Base-by-base conservation (phyloP, 2,797 vertebrate genomes). In the Astyanax mexicanus region DNA sequence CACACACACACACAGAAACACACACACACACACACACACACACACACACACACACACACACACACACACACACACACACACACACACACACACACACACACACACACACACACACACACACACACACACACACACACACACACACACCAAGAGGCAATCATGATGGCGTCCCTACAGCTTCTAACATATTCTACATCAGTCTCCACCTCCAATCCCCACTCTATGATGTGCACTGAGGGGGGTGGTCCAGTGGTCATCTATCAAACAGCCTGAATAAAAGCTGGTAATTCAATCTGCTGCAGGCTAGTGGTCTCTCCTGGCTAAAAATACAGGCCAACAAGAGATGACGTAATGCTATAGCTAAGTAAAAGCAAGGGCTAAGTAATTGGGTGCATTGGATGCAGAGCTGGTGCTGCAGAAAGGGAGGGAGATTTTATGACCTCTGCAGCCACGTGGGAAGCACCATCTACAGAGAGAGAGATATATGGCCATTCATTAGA, bases 271-370 rank as follows among this genome's bases (percentile, higher is more conserved):
- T 87, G 75, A 83, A 87, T 84, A 85, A 85, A 86, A 87, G 80
- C 78, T 84, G 84, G 93, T 93, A 94, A 94, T 90, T 91, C 81
- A 91, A 93, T 93, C 90, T 84, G 80, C 72, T 72, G 69, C 57
- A 79, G 81, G 88, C 89, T 89, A 89, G 88, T 87, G 81, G 89
- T 87, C 80, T 89, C 81, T 86, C 80, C 80, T 79, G 62, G 86
- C 88, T 93, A 94, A 92, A 94, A 92, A 94, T 94, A 92, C 79
- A 84, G 88, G 80, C 85, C 86, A 89, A 84, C 88, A 90, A 86
- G 80, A 49, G 60, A 84, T 94, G 93, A 94, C 88, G 92, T 93
- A 92, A 94, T 92, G 89, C 88, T 86, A 84, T 85, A 88, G 86
- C 83, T 70, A 86, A 86, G 84, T 72, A 78, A 88, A 79, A 40